Conservation (phyloP, 2,888 invertebrate species). For the Drosophila formosana region DNA sequence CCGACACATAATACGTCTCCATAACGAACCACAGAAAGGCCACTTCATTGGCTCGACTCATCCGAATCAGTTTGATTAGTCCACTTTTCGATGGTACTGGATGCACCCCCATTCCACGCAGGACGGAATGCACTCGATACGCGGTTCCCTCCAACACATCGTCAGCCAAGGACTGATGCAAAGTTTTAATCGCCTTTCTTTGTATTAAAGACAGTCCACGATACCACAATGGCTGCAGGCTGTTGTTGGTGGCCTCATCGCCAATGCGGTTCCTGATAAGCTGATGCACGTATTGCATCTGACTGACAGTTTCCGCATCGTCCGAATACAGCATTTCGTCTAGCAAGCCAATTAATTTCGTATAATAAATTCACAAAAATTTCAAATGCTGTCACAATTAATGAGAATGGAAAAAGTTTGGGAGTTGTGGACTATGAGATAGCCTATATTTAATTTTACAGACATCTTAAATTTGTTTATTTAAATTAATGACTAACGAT, state of each 20-base stretch:
- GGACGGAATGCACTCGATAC: slow-evolving; percentile 52
- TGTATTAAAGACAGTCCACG: slow-evolving; percentile 78
- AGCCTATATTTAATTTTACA: not conserved
- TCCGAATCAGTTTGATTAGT: slow-evolving; percentile 58
- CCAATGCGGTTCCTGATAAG: slow-evolving; percentile 19
- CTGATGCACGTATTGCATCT: slow-evolving; percentile 21
- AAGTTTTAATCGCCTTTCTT: slow-evolving; percentile 58
- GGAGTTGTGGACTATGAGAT: not conserved
- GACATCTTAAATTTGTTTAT: no score
- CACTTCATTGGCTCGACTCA: slow-evolving; percentile 82
- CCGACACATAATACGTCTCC: slow-evolving; percentile 78
- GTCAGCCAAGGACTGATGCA: slow-evolving; percentile 68
- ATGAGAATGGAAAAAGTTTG: not conserved
- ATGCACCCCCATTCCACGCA: slow-evolving; percentile 71
- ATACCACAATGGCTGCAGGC: slow-evolving; percentile 78
- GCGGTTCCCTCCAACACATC: slow-evolving; percentile 77
- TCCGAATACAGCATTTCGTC: slow-evolving; percentile 10
- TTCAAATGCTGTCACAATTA: slow-evolving; percentile 29
- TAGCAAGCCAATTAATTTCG: slow-evolving; percentile 14
- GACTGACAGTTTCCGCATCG: slow-evolving; percentile 9
- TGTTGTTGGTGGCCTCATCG: accelerated
- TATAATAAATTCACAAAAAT: slow-evolving; percentile 28
- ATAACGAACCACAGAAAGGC: slow-evolving; percentile 84
- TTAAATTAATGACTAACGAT: no score
- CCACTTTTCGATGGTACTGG: slow-evolving; percentile 58